Evolutionary conservation across 2,888 invertebrate genomes (phyloP), one percentile per base, ranked within the genome.

Genomic region (Aporophyla nigra): DNA sequence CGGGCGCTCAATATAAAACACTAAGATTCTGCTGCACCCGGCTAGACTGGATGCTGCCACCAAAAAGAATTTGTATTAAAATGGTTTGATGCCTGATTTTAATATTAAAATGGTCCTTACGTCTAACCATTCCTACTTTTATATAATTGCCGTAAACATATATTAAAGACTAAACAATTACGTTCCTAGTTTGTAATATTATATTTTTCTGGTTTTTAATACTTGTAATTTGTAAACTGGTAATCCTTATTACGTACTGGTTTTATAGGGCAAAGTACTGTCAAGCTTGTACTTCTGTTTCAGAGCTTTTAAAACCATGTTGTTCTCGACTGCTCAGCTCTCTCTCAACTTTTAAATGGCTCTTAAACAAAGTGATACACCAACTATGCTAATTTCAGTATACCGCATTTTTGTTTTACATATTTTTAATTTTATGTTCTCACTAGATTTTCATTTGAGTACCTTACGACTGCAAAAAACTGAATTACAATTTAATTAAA

Each of bases 321-420:
- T 43, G 27, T 69, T 59, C 54, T 69, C 33, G 5, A 46, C 54
- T 46, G 33, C 66, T 70, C 5, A 58, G 9, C 51, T 33, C 33
- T 33, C 33, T 65, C 49, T 58, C 33, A 43, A 27, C 53, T 61
- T 51, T 21, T 71, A 61, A 79, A 63, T 66, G 49, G 24, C 33
- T n/a, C 33, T 66, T 9, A 10, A 76, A n/a, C 58, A 58, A 74
- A 63, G 53, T 54, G 67, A 21, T 46, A 40, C 70, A 62, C 46
- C 14, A 69, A 66, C 24, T 54, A 46, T 19, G 19, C 51, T 56
- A 59, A 81, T 67, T 74, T 74, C 14, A 33, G 51, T 51, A 2
- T 0, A 27, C 54, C n/a, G 1, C 33, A n/a, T 62, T 49, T 56
- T 62, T 27, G 16, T n/a, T 49, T 12, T 3, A 19, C 10, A 21